Evolutionary conservation across 2,797 vertebrate genomes (phyloP), one percentile per base, ranked within the genome.

Genomic region (Acrocephalus scirpaceus): DNA sequence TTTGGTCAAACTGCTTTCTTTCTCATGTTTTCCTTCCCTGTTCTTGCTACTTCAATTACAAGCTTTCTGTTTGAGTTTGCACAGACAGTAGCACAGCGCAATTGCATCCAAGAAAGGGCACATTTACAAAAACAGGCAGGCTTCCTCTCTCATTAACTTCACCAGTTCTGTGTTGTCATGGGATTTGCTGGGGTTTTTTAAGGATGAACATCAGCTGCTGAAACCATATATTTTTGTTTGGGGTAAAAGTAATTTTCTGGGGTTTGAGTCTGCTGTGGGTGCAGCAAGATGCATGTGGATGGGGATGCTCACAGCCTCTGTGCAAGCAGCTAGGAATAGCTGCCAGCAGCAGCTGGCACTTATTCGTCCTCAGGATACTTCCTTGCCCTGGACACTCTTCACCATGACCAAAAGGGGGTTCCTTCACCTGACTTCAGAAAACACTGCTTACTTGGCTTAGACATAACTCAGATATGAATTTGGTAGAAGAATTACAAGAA

Each of bases 1-100:
- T 90, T 92, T 58, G 65, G 72, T 56, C 87, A 93, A 78, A 66
- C 85, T 72, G 40, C 34, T 71, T 91, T 15, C 53, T 71, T 78
- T 75, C 48, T 72, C 54, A 29, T 2, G 2, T 86, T 83, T 91
- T 44, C 48, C 19, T 86, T 81, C 36, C 36, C 36, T 80, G 10
- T 51, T 72, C 65, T 76, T 7, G 3, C 47, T 42, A 2, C 47
- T 78, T 84, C 67, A 54, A 14, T 42, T 72, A 65, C 71, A 80
- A 81, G 26, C 44, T 90, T 89, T 88, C 51, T 3, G 1, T 36
- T 17, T 75, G 70, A 77, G 38, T 91, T 95, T 88, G 69, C 78
- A 77, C 73, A 74, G 76, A 45, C 0, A 0, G 67, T 27, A 72
- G n/a, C 50, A 62, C 36, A 67, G 57, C 32, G 53, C 36, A 83